A percentile compares a stretch with the other conserved stretches of the same genome.
Conservation (phyloP, 2,797 vertebrate species). For the Scleropages formosus region DNA sequence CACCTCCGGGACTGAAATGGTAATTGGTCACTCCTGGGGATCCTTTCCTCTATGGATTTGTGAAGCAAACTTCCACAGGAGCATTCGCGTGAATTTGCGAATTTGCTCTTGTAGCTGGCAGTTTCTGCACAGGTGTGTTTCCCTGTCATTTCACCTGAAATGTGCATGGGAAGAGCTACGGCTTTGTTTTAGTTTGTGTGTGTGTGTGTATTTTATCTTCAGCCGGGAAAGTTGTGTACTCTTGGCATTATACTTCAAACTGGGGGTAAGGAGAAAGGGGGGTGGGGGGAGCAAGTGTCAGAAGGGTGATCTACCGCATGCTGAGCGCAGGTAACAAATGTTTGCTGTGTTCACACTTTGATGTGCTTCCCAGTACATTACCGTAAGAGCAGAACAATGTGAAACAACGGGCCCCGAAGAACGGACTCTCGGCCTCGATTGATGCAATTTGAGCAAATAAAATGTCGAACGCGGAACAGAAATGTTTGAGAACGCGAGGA, state of each 20-base stretch:
- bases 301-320: not conserved
- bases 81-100: conserved; percentile 32
- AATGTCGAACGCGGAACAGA: too few species aligned
- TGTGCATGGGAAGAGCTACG: conserved; percentile 46
- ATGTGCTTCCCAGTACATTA: not conserved
- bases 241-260: conserved; percentile 22
- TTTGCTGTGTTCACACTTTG: not conserved
- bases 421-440: too few species aligned
- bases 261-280: conserved; percentile 6
- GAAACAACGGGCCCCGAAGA: not conserved
- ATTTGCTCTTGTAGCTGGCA: conserved; percentile 55
- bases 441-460: too few species aligned
- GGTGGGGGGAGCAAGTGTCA: not conserved
- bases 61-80: not conserved
- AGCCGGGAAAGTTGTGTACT: not conserved
- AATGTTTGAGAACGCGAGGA: too few species aligned
- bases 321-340: not conserved
- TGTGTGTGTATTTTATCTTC: not conserved
- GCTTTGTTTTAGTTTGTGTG: conserved; percentile 41
- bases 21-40: conserved; percentile 15
- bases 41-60: too few species aligned
- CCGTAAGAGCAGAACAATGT: not conserved
- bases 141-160: conserved; percentile 49
- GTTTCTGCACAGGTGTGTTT: conserved; percentile 41
- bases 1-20: not conserved